Evolutionary conservation across 2,888 invertebrate genomes (phyloP), one percentile per base, ranked within the genome.

Genomic region (Heliconius ismenius): DNA sequence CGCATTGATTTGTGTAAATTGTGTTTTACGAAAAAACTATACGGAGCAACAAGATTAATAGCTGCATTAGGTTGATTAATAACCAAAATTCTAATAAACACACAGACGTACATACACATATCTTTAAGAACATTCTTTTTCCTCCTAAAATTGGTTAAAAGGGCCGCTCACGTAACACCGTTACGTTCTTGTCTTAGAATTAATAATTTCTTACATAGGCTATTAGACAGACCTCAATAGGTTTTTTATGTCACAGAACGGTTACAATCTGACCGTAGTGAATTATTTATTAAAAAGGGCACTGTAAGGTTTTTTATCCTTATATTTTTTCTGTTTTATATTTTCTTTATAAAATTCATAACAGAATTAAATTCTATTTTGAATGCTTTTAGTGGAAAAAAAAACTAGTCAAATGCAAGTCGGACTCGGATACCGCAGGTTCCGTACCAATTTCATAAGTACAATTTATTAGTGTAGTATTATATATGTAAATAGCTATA

Each of bases 181-280:
- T 54, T 43, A 63, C 11, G 26, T 76, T 76, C 63, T 76, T 32
- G 76, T 43, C 32, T 39, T 24, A 63, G 65, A 73, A 68, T 77
- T 73, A 80, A 79, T 79, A 78, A 80, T 79, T 80, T 62, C 62
- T 36, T 60, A 74, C 75, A 73, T 65, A 54, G 60, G 73, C 79
- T 73, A 77, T 79, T 80, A 77, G 67, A 21, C 28, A 60, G 74
- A 69, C 74, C 80, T 65, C 69, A 77, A 76, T 74, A 73, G 77
- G 74, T 79, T 79, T 78, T 79, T 70, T 79, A 79, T 77, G 76
- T 76, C 77, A 65, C 73, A 64, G 73, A 75, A 77, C 73, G 60
- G 79, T 78, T 75, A 77, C 77, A 79, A 77, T 76, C 79, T 79
- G 77, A 63, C 69, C 74, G 73, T 28, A 39, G 43, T 79, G 79